These are phyloP conservation scores for Triops cancriformis DNA, from an alignment of 1,140 invertebrate genomes.

Conservation along the genomic window DNA sequence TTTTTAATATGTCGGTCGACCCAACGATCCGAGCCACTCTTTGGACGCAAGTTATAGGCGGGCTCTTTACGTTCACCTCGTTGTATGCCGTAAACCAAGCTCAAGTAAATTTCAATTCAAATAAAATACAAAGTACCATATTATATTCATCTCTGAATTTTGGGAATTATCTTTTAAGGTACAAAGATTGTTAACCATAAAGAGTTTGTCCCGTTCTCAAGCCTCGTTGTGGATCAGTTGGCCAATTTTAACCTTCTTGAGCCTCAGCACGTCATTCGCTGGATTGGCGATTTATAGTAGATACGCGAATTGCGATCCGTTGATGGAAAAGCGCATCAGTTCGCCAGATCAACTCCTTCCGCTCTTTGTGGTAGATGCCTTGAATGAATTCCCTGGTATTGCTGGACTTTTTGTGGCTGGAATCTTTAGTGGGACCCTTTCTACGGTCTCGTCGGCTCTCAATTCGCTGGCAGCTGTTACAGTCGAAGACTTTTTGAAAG, in stretches of 20 bases:
- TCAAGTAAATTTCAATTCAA: constrained; percentile 51
- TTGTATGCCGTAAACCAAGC: constrained; percentile 76
- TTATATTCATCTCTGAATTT: background rate
- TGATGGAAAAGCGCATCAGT: constrained; percentile 45
- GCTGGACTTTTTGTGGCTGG: constrained; percentile 72
- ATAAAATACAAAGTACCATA: constrained; percentile 46
- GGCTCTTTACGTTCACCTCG: constrained; percentile 60
- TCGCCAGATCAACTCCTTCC: constrained; percentile 53
- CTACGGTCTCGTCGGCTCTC: constrained; percentile 72
- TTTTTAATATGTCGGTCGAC: constrained; percentile 56
- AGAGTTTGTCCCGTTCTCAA: constrained; percentile 52
- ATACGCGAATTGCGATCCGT: constrained; percentile 66
- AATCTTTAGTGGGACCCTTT: constrained; percentile 74
- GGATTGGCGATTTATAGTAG: constrained; percentile 69
- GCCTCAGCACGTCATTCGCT: constrained; percentile 60
- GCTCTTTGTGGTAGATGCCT: constrained; percentile 65
- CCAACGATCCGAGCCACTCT: constrained; percentile 64
- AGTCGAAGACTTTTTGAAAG: constrained; percentile 67
- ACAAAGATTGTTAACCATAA: constrained; percentile 32
- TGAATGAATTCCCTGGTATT: constrained; percentile 57
- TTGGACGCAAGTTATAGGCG: constrained; percentile 62
- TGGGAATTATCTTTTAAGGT: constrained; percentile 18
- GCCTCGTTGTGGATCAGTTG: constrained; percentile 56
- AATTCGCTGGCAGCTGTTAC: constrained; percentile 82
- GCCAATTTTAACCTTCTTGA: constrained; percentile 58